phyloP scores from a whole-genome alignment of 2,113 vertebrate species.

The Lanius collurio region DNA sequence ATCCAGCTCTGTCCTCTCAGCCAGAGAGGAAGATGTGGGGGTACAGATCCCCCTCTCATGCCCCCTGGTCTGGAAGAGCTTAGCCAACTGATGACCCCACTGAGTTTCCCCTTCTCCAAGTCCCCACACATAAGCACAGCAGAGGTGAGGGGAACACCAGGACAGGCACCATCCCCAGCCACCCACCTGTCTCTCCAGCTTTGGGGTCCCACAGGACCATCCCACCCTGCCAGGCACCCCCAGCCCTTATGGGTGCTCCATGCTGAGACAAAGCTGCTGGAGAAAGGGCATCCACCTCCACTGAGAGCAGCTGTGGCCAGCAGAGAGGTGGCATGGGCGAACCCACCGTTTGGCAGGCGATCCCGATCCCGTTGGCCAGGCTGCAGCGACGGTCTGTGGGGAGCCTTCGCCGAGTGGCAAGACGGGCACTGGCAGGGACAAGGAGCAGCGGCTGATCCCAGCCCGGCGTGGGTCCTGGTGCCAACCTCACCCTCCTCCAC shows the following conservation, averaged over 20 bases:
- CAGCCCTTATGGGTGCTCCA: not conserved
- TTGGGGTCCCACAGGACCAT: not conserved
- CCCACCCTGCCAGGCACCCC: not conserved
- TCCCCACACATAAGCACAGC: not conserved
- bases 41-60: not conserved
- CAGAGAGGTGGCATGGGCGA: not conserved
- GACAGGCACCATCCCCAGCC: not conserved
- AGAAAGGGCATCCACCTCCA: not conserved
- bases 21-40: not conserved
- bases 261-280: not conserved
- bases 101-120: not conserved
- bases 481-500: conserved; percentile 31
- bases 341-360: conserved; percentile 33
- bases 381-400: not conserved
- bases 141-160: not conserved
- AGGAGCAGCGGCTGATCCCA: conserved; percentile 3
- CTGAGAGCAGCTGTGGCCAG: fast-evolving
- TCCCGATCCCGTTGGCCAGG: not conserved
- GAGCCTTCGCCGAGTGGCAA: not conserved
- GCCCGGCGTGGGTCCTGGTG: not conserved
- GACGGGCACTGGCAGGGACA: not conserved
- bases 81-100: fast-evolving
- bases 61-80: not conserved
- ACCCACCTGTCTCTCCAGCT: not conserved
- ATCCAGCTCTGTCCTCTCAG: not conserved